Conservation (phyloP, 2,113 vertebrate species). For the Alaudala cheleensis region DNA sequence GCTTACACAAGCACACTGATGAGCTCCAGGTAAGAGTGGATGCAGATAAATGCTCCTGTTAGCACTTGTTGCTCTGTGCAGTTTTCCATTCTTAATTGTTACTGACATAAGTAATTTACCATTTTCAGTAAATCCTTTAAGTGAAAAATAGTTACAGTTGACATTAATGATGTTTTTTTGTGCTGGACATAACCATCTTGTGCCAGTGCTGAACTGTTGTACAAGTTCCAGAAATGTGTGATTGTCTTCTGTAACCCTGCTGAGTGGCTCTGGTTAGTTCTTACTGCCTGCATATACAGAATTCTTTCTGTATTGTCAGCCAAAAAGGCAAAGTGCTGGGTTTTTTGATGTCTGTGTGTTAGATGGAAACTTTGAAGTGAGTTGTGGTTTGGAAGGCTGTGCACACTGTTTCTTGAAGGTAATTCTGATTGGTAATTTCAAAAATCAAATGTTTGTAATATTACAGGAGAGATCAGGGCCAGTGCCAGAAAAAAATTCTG, state of each 20-base stretch:
- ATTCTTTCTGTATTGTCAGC: not conserved
- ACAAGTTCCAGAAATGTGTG: not conserved
- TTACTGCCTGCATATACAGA: not conserved
- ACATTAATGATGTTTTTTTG: not conserved
- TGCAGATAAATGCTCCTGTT: not conserved
- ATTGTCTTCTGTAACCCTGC: not conserved
- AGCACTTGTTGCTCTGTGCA: not conserved
- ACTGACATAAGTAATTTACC: not conserved
- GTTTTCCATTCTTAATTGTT: not conserved
- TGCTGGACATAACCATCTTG: not conserved
- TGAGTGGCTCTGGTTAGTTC: not conserved
- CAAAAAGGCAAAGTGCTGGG: not conserved
- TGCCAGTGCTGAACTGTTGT: not conserved
- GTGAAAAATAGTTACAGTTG: not conserved
- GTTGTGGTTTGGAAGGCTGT: not conserved
- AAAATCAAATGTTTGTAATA: not conserved
- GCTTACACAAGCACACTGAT: slow-evolving; percentile 75
- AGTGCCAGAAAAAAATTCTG: not conserved
- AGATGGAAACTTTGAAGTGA: not conserved
- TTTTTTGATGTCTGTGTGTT: not conserved
- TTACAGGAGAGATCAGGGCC: not conserved
- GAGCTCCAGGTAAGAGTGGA: slow-evolving; percentile 79
- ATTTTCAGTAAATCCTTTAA: not conserved
- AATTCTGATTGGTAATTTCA: not conserved
- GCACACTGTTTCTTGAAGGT: not conserved